Evolutionary conservation across 2,888 invertebrate species (phyloP).

Genomic region (Anticlea derivata): DNA sequence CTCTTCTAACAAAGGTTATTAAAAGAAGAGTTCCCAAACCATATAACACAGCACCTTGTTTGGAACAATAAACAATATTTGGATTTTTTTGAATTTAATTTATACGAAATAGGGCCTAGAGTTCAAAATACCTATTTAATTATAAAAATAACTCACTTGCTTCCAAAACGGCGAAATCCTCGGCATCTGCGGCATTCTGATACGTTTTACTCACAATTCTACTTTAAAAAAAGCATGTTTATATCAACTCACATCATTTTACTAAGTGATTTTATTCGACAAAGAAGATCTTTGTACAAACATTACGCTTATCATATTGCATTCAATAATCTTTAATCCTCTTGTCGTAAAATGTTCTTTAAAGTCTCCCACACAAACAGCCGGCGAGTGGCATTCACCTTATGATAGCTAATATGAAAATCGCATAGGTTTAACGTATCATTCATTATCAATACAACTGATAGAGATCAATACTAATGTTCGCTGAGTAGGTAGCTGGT

Average conservation of each 20-base stretch:
- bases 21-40: too few species aligned
- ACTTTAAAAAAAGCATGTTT: background rate
- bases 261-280: background rate
- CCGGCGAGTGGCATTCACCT: background rate
- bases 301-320: conserved; percentile 28
- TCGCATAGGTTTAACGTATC: too few species aligned
- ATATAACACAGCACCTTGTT: too few species aligned
- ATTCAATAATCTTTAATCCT: conserved; percentile 20
- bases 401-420: conserved; percentile 5
- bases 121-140: too few species aligned
- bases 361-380: background rate
- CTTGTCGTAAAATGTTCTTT: background rate
- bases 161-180: conserved; percentile 49
- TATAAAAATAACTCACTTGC: conserved; percentile 41
- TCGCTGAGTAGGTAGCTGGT: too few species aligned
- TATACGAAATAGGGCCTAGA: too few species aligned
- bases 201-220: conserved; percentile 1
- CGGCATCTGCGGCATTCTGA: conserved; percentile 39
- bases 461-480: too few species aligned
- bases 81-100: too few species aligned
- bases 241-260: background rate
- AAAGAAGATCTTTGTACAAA: conserved; percentile 16
- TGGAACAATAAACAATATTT: too few species aligned
- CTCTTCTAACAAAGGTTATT: too few species aligned
- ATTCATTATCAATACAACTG: background rate